A percentile compares a stretch with the other conserved stretches of the same genome.
phyloP scores from a whole-genome alignment of 2,888 invertebrate species.

The Palloptera scutellata region DNA sequence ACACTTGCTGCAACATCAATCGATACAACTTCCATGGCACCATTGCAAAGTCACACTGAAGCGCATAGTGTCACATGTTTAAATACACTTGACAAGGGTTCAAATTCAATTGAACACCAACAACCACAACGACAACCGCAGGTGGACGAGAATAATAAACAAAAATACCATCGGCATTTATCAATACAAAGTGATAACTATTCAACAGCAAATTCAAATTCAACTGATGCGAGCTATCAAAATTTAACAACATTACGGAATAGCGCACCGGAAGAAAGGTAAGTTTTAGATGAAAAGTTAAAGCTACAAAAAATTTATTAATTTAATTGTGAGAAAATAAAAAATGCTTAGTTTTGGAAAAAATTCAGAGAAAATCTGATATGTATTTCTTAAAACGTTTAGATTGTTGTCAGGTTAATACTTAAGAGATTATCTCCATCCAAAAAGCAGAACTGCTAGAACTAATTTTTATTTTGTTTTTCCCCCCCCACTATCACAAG shows the following conservation, averaged over 20 bases:
- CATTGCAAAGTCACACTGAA: slow-evolving; percentile 57
- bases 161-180: slow-evolving; percentile 29
- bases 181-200: slow-evolving; percentile 38
- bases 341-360: too few species aligned
- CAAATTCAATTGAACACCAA: slow-evolving; percentile 15
- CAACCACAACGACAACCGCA: slow-evolving; percentile 26
- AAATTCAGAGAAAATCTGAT: too few species aligned
- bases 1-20: slow-evolving; percentile 53
- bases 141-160: slow-evolving; percentile 8
- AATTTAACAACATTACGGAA: slow-evolving; percentile 29
- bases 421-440: too few species aligned
- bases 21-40: slow-evolving; percentile 58
- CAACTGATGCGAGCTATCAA: slow-evolving; percentile 29
- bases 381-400: too few species aligned
- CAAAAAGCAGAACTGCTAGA: too few species aligned
- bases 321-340: too few species aligned
- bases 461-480: too few species aligned
- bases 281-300: slow-evolving; percentile 15
- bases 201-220: slow-evolving; percentile 28
- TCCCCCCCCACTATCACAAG: too few species aligned
- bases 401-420: too few species aligned
- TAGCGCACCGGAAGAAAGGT: slow-evolving; percentile 25
- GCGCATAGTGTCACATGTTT: slow-evolving; percentile 52
- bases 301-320: too few species aligned
- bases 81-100: slow-evolving; percentile 48